Percentiles rank a stretch among this genome's conserved stretches.
phyloP scores from a whole-genome alignment of 2,113 vertebrate genomes.

The Parus major region DNA sequence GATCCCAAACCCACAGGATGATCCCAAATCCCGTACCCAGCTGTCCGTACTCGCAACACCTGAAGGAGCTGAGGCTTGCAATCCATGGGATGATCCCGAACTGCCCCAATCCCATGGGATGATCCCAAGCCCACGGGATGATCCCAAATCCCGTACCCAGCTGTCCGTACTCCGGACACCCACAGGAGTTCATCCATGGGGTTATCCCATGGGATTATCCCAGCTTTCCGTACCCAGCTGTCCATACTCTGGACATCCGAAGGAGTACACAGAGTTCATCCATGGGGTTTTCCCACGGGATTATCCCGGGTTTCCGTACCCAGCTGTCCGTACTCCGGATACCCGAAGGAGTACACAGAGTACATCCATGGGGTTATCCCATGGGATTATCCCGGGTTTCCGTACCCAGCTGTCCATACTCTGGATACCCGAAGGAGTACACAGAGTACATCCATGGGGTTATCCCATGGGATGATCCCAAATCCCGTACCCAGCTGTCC shows the following conservation, averaged over 20 bases:
- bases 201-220: neutral
- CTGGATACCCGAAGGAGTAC: neutral
- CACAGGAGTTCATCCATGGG: no score
- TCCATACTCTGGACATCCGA: neutral
- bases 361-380: no score
- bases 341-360: no score
- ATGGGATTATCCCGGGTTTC: neutral
- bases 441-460: neutral
- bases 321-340: no score
- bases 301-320: neutral
- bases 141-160: no score
- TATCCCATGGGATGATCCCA: neutral
- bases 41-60: no score
- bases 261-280: neutral
- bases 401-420: neutral
- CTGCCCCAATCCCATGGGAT: accelerated
- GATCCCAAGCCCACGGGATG: accelerated
- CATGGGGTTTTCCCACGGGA: neutral
- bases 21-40: no score
- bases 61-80: no score
- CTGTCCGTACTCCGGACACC: no score
- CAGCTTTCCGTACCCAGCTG: neutral
- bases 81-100: accelerated
- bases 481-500: conserved; percentile 90
- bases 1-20: no score